Conservation (phyloP, 1,140 invertebrate species). For the Centruroides sculpturatus region DNA sequence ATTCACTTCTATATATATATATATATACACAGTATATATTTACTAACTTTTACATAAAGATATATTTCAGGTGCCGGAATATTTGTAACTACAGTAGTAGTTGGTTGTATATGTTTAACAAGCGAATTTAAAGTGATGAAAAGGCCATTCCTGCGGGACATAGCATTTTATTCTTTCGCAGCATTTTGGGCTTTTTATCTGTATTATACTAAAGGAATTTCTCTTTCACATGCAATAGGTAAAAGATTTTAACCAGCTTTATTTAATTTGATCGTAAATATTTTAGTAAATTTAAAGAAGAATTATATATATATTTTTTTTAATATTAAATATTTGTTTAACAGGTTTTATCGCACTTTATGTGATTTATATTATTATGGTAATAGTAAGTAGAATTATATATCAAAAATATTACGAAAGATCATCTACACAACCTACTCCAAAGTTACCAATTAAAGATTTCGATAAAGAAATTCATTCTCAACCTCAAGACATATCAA, state of each 20-base stretch:
- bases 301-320: too few species aligned
- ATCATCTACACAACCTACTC: too few species aligned
- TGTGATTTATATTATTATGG: constrained; percentile 40
- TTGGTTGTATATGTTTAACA: constrained; percentile 41
- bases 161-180: constrained; percentile 44
- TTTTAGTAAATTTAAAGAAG: too few species aligned
- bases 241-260: too few species aligned
- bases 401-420: constrained; percentile 8
- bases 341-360: constrained; percentile 43
- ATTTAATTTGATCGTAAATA: too few species aligned
- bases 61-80: constrained; percentile 33
- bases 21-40: too few species aligned
- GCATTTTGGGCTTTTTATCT: constrained; percentile 35
- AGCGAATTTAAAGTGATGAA: constrained; percentile 42
- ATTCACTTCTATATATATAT: not conserved
- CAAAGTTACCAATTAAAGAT: too few species aligned
- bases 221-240: constrained; percentile 34
- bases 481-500: too few species aligned
- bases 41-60: not conserved
- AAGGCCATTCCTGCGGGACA: constrained; percentile 47
- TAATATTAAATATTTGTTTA: constrained; percentile 13
- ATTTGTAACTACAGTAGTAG: constrained; percentile 51
- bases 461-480: too few species aligned
- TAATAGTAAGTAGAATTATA: constrained; percentile 35
- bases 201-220: constrained; percentile 32